Conservation (phyloP, 2,113 vertebrate species). For the chimpanzee (Pan troglodytes) region NHGRI_mPanTro3-v2.1_pri NC_072411.2:112894501-112895000, state of each 20-base stretch:
- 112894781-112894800: background rate
- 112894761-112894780: background rate
- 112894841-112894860: background rate
- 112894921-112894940: no score
- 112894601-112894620: background rate
- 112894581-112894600: background rate
- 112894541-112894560: background rate
- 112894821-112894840: background rate
- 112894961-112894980: no score
- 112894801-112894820: no score
- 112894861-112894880: no score
- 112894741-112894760: background rate
- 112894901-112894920: no score
- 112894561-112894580: background rate
- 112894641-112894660: background rate
- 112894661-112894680: constrained; percentile 15
- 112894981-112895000: no score
- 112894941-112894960: no score
- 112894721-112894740: background rate
- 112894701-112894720: background rate
- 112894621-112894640: background rate
- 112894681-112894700: background rate
- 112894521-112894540: background rate
- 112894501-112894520: background rate
- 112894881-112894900: no score